These are phyloP conservation scores for Loris lydekkerianus DNA, from an alignment of 2,797 vertebrate genomes.

Conservation along the genomic window DNA sequence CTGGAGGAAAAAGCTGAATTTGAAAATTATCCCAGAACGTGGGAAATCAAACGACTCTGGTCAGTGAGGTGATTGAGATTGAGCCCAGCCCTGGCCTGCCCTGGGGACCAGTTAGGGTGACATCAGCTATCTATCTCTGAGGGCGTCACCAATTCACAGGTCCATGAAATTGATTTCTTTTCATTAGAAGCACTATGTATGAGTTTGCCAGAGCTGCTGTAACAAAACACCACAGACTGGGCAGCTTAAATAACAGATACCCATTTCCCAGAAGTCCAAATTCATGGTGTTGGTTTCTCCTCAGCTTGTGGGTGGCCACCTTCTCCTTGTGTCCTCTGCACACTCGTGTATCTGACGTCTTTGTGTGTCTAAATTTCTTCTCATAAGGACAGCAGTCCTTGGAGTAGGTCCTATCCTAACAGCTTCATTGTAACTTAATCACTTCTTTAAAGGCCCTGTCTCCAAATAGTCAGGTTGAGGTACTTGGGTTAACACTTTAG, in stretches of 20 bases:
- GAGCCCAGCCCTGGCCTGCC: neutral
- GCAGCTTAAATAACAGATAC: rapidly evolving
- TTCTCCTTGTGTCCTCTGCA: neutral
- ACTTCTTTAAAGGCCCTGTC: neutral
- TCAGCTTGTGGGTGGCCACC: no score
- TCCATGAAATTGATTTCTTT: neutral
- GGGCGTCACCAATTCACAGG: neutral
- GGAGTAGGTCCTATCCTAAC: neutral
- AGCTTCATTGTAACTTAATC: neutral
- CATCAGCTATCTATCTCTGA: neutral
- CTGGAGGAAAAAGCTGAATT: neutral
- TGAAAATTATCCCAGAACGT: neutral
- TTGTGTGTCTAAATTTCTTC: neutral
- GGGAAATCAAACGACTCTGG: neutral
- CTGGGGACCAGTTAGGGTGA: neutral
- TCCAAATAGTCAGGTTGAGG: neutral
- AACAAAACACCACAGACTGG: neutral
- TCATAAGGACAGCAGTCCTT: neutral
- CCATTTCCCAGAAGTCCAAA: neutral
- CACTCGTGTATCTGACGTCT: rapidly evolving
- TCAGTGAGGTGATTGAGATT: neutral
- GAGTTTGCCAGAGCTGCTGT: rapidly evolving
- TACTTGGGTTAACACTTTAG: neutral
- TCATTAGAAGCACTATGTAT: neutral
- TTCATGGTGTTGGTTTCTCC: neutral